phyloP scores from a whole-genome alignment of 2,113 vertebrate genomes.

The Chloebia gouldiae region DNA sequence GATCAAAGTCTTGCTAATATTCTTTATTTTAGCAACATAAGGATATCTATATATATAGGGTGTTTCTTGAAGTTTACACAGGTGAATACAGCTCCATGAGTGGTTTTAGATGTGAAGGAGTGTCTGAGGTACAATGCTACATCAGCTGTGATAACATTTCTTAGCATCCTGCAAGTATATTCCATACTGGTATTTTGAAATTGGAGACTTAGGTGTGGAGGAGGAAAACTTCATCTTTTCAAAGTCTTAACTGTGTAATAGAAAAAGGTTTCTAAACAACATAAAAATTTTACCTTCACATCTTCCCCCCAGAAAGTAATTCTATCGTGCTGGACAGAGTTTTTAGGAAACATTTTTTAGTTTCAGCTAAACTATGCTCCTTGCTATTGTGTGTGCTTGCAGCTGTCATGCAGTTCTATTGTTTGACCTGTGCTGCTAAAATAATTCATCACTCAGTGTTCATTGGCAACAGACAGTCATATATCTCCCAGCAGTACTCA shows the following conservation, averaged over 20 bases:
- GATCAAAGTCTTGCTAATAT: not conserved
- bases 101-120: not conserved
- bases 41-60: not conserved
- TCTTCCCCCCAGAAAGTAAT: not conserved
- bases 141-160: not conserved
- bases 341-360: not conserved
- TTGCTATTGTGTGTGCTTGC: not conserved
- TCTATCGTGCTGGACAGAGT: not conserved
- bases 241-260: not conserved
- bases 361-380: not conserved
- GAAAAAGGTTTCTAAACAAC: not conserved
- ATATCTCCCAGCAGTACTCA: not conserved
- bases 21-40: not conserved
- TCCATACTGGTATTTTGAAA: not conserved
- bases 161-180: not conserved
- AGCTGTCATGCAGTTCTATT: not conserved
- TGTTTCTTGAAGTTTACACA: not conserved
- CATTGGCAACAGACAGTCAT: not conserved
- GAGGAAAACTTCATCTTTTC: not conserved
- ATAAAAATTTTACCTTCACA: not conserved
- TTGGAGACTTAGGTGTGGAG: not conserved
- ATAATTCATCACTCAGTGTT: not conserved
- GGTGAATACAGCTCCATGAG: not conserved
- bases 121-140: not conserved
- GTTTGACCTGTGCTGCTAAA: slow-evolving; percentile 22